Evolutionary conservation across 2,797 vertebrate species (phyloP), one percentile per base, ranked within the genome.

Genomic region (Perodicticus potto): DNA sequence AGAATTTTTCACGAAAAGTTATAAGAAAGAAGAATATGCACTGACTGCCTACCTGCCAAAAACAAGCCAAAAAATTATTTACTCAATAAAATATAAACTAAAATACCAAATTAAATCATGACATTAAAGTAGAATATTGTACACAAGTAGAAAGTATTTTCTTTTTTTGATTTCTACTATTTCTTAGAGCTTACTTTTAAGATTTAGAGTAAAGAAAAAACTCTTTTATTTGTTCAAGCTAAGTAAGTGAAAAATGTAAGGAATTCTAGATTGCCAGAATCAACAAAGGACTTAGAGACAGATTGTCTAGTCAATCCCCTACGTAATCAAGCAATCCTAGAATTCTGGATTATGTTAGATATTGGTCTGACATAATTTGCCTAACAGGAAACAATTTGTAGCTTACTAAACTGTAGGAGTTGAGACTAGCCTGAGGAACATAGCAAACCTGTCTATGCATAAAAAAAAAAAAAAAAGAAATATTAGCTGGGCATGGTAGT

Each of bases 351-450:
- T 93, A 80, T 9, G 88, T 61, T 72, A 92, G 72, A 91, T 77
- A 81, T 45, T 91, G 25, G 65, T 85, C 67, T 85, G 45, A 59
- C 43, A 63, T 93, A 91, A 86, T 77, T 37, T 69, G 49, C 34
- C 63, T 72, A 90, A 85, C 55, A 93, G 43, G 59, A 97, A 96
- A 73, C 25, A 93, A 89, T 57, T 93, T 76, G 65, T 57, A 91
- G 85, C 20, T 69, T 74, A 80, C 10, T 55, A 73, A 81, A 5
- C 32, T 95, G 22, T n/a, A 87, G 61, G 61, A 63, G 61, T 63
- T 63, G 27, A 63, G 61, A 63, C 12, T 14, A 63, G 61, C 61
- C 61, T 63, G 61, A 63, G 27, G 11, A 63, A 63, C 61, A 63
- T 14, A 63, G 61, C 61, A 63, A 63, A 5, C 29, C 61, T 19